Base-by-base conservation (phyloP, 2,113 vertebrate species). In the Oreotrochilus melanogaster region DNA sequence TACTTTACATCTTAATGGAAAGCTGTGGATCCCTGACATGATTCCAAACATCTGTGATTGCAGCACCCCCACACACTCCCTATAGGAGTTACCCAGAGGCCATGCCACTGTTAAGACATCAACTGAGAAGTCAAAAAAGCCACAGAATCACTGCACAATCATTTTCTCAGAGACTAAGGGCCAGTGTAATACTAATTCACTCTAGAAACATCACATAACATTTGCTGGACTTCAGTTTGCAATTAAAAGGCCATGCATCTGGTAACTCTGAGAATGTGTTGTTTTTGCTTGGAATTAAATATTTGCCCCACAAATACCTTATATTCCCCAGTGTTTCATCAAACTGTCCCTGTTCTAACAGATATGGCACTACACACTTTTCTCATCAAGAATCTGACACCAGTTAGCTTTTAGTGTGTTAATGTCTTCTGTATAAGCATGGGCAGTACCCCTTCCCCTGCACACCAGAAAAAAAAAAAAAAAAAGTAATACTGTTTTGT, bases 11-110 rank as follows among this genome's bases (percentile, higher is more conserved):
- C 74, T 75, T 92, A 96, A 92, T 73, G 76, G 73, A 94, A 97
- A 65, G 61, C 76, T 91, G 81, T 79, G 64, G 47, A 95, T 82
- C 70, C 57, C 65, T 97, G 93, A 96, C 60, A 35, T 39, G 33
- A 85, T 88, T 92, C 88, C 93, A 93, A 90, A 94, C 43, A 71
- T 69, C 58, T 89, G 83, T 53, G 73, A 95, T 92, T 37, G 82
- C 72, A 80, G 58, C 73, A 33, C 39, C 79, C 84, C 56, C 95
- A 62, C 72, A 85, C 91, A 82, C 15, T 42, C 91, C 93, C 75
- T 15, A 57, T 0, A 5, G 54, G 89, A 81, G 13, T 54, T 91
- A 69, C 37, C 37, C 33, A 56, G 28, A 92, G 54, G 30, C 91
- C 76, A 64, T 64, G 56, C 22, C 84, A 80, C 43, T 81, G 53